Percentiles rank a stretch among this genome's conserved stretches.
These are phyloP conservation scores for Teleogryllus occipitalis DNA, from an alignment of 1,140 invertebrate species.

Conservation along the genomic window DNA sequence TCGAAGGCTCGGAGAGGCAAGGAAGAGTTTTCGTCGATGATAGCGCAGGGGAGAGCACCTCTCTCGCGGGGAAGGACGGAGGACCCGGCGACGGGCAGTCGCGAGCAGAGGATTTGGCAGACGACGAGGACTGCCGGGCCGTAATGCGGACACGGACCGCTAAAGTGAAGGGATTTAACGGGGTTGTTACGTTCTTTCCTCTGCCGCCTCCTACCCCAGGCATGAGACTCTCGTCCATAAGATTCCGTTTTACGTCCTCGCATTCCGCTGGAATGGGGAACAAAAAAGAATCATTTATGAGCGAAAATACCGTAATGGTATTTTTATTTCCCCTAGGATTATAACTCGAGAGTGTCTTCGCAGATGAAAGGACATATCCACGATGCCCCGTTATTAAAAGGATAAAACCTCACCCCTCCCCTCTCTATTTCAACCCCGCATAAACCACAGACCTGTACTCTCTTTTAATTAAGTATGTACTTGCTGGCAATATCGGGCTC, in stretches of 20 bases:
- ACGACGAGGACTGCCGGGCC: background rate
- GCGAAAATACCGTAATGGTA: background rate
- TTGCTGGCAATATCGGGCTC: background rate
- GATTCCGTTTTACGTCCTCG: background rate
- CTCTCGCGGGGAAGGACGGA: too few species aligned
- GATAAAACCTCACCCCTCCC: background rate
- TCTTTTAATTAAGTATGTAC: background rate
- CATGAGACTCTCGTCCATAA: background rate
- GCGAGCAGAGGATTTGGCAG: background rate
- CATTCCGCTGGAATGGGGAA: background rate
- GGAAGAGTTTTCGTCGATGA: too few species aligned
- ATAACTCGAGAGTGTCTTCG: background rate
- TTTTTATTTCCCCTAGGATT: conserved; percentile 1
- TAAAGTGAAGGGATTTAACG: conserved; percentile 4
- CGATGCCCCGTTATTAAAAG: background rate
- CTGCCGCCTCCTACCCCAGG: background rate
- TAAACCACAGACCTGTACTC: background rate
- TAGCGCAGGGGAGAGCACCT: too few species aligned
- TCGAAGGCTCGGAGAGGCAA: too few species aligned
- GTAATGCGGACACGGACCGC: background rate
- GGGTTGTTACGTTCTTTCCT: background rate
- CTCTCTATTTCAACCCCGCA: background rate
- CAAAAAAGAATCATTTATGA: conserved; percentile 2
- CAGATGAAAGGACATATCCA: background rate
- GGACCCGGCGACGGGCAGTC: too few species aligned